These are phyloP conservation scores for Brachirus orientalis DNA, from an alignment of 2,113 vertebrate genomes.

Conservation along the genomic window DNA sequence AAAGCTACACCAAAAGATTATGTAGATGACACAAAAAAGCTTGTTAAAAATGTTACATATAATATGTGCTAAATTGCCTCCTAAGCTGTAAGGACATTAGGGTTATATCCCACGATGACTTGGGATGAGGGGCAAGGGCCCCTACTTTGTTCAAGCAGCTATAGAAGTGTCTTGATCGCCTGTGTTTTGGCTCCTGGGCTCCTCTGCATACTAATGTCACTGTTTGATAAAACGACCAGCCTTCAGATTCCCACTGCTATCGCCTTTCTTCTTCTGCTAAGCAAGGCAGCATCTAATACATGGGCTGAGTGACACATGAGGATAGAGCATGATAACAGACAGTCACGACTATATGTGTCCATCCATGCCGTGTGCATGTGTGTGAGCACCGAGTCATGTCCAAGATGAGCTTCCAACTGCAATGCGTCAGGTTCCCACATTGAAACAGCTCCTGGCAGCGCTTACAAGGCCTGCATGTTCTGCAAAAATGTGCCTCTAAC, in stretches of 20 bases:
- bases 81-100: constrained; percentile 7
- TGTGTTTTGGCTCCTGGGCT: constrained; percentile 42
- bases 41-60: constrained; percentile 18
- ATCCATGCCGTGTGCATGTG: not conserved
- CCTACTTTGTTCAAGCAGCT: constrained; percentile 20
- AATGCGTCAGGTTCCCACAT: constrained; percentile 45
- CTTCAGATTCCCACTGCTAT: constrained; percentile 34
- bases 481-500: constrained; percentile 27
- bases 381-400: constrained; percentile 10
- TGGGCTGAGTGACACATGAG: constrained; percentile 19
- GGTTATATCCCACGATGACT: not conserved
- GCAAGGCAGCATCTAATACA: constrained; percentile 32
- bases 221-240: constrained; percentile 31
- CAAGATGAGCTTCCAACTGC: constrained; percentile 34
- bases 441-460: constrained; percentile 37
- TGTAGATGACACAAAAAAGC: not conserved
- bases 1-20: no score
- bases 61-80: constrained; percentile 3
- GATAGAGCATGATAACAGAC: constrained; percentile 10
- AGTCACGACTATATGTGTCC: constrained; percentile 14
- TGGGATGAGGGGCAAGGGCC: constrained; percentile 10
- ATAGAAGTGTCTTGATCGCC: constrained; percentile 15
- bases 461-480: constrained; percentile 21
- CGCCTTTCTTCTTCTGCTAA: constrained; percentile 57
- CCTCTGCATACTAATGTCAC: constrained; percentile 49